phyloP scores from a whole-genome alignment of 2,888 invertebrate species.

The Bimastos eiseni region DNA sequence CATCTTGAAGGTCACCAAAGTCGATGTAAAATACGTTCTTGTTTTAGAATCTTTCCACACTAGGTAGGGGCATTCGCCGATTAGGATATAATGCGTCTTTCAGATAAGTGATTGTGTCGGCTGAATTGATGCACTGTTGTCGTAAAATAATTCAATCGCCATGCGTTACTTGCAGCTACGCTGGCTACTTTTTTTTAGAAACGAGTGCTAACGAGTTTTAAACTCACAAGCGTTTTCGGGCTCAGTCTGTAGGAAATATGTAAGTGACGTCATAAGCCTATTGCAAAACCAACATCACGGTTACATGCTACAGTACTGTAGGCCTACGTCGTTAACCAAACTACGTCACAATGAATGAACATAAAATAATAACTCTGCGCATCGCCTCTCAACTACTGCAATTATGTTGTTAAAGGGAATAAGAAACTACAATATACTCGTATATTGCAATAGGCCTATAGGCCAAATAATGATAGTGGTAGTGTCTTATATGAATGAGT shows the following conservation, averaged over 20 bases:
- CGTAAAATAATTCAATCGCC: background rate
- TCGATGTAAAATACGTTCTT: background rate
- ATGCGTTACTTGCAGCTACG: background rate
- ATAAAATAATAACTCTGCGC: background rate
- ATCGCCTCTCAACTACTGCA: background rate
- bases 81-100: background rate
- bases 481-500: background rate
- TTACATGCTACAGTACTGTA: background rate
- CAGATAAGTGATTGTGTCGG: background rate
- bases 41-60: background rate
- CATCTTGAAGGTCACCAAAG: constrained; percentile 45
- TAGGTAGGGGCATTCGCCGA: background rate
- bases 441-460: background rate
- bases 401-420: background rate
- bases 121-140: background rate
- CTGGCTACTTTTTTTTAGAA: background rate
- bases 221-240: background rate
- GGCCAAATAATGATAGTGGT: too few relatives aligned
- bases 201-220: background rate
- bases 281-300: background rate
- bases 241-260: background rate
- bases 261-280: background rate
- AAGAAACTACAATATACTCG: background rate
- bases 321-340: background rate
- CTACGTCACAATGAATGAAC: background rate